phyloP scores from a whole-genome alignment of 1,140 invertebrate species.

The Calliopsis andreniformis region DNA sequence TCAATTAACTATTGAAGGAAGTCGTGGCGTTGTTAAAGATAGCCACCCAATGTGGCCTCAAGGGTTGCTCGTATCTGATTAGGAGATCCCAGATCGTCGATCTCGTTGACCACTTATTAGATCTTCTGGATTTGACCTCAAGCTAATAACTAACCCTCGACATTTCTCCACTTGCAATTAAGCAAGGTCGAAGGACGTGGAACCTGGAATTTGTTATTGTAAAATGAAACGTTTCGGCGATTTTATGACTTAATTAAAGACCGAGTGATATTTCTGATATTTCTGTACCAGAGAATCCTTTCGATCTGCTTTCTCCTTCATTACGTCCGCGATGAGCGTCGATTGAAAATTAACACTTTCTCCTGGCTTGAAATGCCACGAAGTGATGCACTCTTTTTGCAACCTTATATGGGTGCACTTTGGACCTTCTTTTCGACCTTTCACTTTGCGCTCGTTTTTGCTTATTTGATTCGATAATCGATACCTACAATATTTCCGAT shows the following conservation, averaged over 20 bases:
- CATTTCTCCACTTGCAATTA: conserved; percentile 20
- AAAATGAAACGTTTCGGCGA: background rate
- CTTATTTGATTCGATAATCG: too few relatives aligned
- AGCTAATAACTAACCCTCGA: background rate
- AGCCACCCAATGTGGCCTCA: background rate
- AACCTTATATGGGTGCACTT: too few relatives aligned
- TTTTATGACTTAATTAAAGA: conserved; percentile 9
- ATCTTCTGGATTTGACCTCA: background rate
- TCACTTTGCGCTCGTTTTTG: too few relatives aligned
- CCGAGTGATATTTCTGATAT: background rate
- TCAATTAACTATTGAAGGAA: conserved; percentile 13
- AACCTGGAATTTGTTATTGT: background rate
- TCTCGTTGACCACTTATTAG: conserved; percentile 5
- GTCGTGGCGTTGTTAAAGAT: background rate
- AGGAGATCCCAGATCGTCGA: background rate
- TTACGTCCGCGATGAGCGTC: background rate
- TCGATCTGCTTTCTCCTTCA: conserved; percentile 24
- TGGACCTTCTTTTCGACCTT: too few relatives aligned
- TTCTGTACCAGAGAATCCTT: background rate
- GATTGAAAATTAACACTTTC: conserved; percentile 27
- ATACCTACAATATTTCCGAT: too few relatives aligned
- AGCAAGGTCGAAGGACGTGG: too few relatives aligned
- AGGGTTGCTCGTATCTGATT: conserved; percentile 1
- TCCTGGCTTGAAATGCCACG: background rate
- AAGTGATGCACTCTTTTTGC: background rate